Percentiles rank a stretch among this genome's conserved stretches.
Evolutionary conservation across 30 jellyfish, hydroid and myxozoan genomes (phyloP).

Genomic region (Cassiopea xamachana): DNA sequence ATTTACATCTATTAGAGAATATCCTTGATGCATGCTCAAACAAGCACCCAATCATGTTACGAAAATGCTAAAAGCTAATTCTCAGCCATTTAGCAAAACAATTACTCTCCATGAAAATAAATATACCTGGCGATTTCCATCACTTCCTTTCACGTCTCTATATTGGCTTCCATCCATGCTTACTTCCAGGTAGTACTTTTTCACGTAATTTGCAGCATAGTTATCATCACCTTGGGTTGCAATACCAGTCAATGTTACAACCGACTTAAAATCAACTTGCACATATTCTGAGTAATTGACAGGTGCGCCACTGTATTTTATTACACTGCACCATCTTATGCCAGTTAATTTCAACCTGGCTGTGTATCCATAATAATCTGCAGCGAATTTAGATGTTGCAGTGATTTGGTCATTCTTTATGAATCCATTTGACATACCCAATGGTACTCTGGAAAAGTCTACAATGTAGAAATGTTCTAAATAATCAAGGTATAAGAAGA

Average conservation of each 20-base stretch:
- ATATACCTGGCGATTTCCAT: constrained; percentile 15
- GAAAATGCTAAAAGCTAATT: background rate
- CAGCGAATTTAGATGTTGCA: constrained; percentile 30
- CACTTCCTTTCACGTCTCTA: background rate
- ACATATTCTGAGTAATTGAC: constrained; percentile 40
- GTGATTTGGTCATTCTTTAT: constrained; percentile 35
- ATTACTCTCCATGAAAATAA: background rate
- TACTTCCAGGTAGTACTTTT: constrained; percentile 29
- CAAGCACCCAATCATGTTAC: background rate
- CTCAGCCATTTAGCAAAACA: background rate
- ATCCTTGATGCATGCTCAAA: no score
- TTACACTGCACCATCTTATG: constrained; percentile 54
- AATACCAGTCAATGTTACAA: constrained; percentile 55
- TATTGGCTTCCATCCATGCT: constrained; percentile 38
- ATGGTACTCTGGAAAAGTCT: constrained; percentile 47
- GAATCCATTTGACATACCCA: constrained; percentile 69
- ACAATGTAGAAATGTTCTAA: background rate
- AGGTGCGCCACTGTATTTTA: background rate
- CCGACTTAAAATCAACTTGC: constrained; percentile 60
- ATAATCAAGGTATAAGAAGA: no score
- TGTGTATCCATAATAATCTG: background rate
- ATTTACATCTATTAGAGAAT: no score
- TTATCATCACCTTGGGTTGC: constrained; percentile 81
- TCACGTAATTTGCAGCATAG: no score
- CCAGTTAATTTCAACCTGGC: constrained; percentile 53